Conservation (phyloP, 2,113 vertebrate genomes). For the Colossoma macropomum region DNA sequence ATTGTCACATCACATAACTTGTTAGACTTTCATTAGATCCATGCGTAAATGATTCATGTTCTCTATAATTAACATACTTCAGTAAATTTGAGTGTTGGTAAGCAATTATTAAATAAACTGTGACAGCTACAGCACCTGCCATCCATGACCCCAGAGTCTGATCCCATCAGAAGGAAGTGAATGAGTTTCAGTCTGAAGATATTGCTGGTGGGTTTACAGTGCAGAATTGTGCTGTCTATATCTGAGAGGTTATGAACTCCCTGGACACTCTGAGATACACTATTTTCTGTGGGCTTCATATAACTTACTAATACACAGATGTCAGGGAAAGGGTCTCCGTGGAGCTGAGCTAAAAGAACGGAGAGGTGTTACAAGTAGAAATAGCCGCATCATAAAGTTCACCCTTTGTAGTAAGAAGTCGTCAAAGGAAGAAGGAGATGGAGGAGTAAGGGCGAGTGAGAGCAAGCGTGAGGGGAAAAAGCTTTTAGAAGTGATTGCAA, state of each 20-base stretch:
- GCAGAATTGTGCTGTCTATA: not conserved
- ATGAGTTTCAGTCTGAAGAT: slow-evolving; percentile 24
- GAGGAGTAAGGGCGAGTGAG: not conserved
- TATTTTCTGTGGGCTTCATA: not conserved
- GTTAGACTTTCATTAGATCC: not conserved
- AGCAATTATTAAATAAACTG: slow-evolving; percentile 14
- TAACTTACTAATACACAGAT: slow-evolving; percentile 15
- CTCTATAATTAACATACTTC: not conserved
- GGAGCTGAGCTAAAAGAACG: not conserved
- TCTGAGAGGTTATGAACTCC: slow-evolving; percentile 19
- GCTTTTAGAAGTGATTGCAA: slow-evolving; percentile 43
- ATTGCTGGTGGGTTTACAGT: slow-evolving; percentile 13
- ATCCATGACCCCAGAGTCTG: slow-evolving; percentile 13
- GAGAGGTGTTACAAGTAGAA: slow-evolving; percentile 28
- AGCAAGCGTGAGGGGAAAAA: slow-evolving; percentile 19
- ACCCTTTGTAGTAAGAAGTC: not conserved
- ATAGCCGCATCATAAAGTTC: not conserved
- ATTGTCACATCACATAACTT: not conserved
- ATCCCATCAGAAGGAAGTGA: slow-evolving; percentile 33
- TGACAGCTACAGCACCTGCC: not conserved
- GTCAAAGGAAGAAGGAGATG: not conserved
- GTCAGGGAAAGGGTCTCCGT: slow-evolving; percentile 21
- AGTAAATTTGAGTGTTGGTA: not conserved
- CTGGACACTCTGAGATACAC: not conserved
- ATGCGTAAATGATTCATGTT: not conserved